Evolutionary conservation across 2,888 invertebrate species (phyloP).

Genomic region (Rhabditoides inermis): DNA sequence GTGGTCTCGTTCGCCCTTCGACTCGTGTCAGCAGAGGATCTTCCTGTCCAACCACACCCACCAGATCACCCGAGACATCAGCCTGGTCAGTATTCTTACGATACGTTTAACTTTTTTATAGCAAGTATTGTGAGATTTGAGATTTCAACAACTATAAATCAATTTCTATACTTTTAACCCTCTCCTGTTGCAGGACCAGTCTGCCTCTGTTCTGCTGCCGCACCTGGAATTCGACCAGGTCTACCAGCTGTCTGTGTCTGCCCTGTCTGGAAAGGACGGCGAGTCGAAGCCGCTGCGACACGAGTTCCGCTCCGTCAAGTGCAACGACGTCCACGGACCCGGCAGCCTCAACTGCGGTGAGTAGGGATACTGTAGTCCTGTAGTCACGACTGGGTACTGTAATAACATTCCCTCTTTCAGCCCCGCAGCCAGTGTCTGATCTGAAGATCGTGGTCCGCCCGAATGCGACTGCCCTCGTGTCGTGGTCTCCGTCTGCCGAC

Average conservation of each 20-base stretch:
- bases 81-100: slow-evolving; percentile 9
- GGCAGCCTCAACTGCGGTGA: slow-evolving; percentile 44
- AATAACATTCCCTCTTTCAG: too few species aligned
- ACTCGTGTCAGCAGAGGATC: too few species aligned
- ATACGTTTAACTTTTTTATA: background rate
- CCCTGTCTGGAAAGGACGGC: slow-evolving; percentile 11
- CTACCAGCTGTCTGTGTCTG: slow-evolving; percentile 21
- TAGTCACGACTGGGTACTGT: too few species aligned
- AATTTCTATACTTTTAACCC: too few species aligned
- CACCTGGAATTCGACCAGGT: slow-evolving; percentile 33
- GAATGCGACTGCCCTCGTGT: slow-evolving; percentile 32
- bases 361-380: too few species aligned
- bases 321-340: slow-evolving; percentile 39
- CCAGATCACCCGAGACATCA: slow-evolving; percentile 11
- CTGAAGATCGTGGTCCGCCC: slow-evolving; percentile 28
- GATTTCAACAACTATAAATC: too few species aligned
- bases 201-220: slow-evolving; percentile 18
- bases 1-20: too few species aligned
- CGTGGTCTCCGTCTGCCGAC: slow-evolving; percentile 41
- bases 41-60: slow-evolving; percentile 23
- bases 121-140: too few species aligned
- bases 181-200: slow-evolving; percentile 22
- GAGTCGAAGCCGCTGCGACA: slow-evolving; percentile 9
- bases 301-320: slow-evolving; percentile 33
- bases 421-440: slow-evolving; percentile 43